Conservation (phyloP, 2,888 invertebrate species). For the Drosophila niveifrons region DNA sequence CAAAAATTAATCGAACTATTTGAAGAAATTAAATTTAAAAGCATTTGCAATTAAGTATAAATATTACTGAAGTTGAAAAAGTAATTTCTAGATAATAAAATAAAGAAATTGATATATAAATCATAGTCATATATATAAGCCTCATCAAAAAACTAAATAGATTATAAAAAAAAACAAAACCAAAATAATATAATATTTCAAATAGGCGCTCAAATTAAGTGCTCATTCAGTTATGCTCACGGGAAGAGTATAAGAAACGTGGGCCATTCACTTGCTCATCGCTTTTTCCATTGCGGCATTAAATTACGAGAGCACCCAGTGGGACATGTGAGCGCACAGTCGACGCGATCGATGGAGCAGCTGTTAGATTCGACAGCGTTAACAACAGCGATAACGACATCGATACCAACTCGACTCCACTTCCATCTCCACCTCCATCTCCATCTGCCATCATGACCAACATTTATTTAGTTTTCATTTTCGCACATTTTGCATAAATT, state of each 20-base stretch:
- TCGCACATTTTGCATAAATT: constrained; percentile 79
- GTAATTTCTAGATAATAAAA: too few species aligned
- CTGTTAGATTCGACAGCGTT: constrained; percentile 62
- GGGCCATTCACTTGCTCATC: constrained; percentile 49
- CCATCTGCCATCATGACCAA: constrained; percentile 44
- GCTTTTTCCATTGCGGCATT: constrained; percentile 58
- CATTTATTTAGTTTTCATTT: constrained; percentile 75
- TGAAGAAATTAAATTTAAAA: too few species aligned
- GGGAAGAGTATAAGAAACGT: constrained; percentile 27
- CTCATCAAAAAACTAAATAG: too few species aligned
- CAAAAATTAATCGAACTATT: too few species aligned
- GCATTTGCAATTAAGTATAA: too few species aligned
- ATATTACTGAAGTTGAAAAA: too few species aligned
- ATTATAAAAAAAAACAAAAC: too few species aligned
- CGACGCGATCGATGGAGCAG: constrained; percentile 34
- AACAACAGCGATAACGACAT: constrained; percentile 28
- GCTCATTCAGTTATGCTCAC: background rate
- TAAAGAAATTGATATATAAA: too few species aligned
- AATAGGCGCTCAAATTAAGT: background rate
- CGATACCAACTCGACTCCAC: constrained; percentile 8
- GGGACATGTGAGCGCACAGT: constrained; percentile 35
- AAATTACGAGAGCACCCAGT: constrained; percentile 64
- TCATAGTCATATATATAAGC: too few species aligned
- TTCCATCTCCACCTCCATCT: constrained; percentile 12
- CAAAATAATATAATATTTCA: too few species aligned